phyloP scores from a whole-genome alignment of 2,797 vertebrate species.

The Sphaeramia orbicularis region DNA sequence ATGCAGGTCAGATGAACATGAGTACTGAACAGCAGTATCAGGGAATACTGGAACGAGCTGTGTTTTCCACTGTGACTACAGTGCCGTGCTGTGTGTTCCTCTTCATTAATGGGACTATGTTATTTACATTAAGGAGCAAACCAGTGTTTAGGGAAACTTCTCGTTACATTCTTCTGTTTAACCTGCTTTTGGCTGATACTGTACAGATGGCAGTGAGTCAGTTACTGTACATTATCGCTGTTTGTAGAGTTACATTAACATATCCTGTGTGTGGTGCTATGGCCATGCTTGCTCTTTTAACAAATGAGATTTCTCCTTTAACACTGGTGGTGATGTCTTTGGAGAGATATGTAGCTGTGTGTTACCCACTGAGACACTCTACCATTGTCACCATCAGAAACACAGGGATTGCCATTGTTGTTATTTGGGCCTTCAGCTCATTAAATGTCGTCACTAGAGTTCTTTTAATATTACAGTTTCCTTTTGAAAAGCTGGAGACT shows the following conservation, averaged over 20 bases:
- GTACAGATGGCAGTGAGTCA: conserved; percentile 39
- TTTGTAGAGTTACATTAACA: background rate
- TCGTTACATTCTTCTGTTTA: conserved; percentile 67
- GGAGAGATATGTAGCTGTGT: conserved; percentile 71
- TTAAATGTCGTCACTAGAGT: conserved; percentile 16
- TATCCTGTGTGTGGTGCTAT: conserved; percentile 49
- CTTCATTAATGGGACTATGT: conserved; percentile 63
- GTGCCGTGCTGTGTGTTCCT: conserved; percentile 46
- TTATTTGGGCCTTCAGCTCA: conserved; percentile 26
- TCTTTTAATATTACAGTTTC: conserved; percentile 10
- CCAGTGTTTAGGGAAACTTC: conserved; percentile 60
- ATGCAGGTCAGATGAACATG: too few species aligned
- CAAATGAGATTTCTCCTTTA: conserved; percentile 48
- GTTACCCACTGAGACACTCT: conserved; percentile 62
- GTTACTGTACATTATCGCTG: conserved; percentile 33
- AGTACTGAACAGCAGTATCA: background rate
- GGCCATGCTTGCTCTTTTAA: conserved; percentile 3
- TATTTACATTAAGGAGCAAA: conserved; percentile 66
- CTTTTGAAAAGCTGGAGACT: conserved; percentile 5
- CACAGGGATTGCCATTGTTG: conserved; percentile 30
- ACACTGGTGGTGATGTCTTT: conserved; percentile 69
- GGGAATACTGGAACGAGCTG: background rate
- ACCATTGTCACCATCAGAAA: conserved; percentile 49
- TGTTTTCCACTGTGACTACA: background rate
- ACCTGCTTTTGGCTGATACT: conserved; percentile 71